Base-by-base conservation (phyloP, 2,113 vertebrate genomes). In the Silurus glanis region DNA sequence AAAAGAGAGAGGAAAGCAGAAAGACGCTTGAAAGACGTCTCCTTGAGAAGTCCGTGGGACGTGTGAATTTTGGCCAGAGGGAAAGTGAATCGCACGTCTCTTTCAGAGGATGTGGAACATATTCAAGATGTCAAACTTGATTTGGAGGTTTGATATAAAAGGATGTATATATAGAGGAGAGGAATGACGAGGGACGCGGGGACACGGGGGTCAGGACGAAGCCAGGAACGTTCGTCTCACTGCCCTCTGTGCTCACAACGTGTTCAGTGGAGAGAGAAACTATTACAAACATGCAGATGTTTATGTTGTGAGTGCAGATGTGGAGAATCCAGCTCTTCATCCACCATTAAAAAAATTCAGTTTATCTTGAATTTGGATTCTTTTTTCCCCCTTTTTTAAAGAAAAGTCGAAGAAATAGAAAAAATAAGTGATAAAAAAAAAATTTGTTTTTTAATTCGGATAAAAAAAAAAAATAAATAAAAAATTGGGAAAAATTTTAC, bases 41-140 rank as follows among this genome's bases (percentile, higher is more conserved):
- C 76, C 53, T 79, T 58, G n/a, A 58, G n/a, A 37, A 19, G 76
- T 79, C 53, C 16, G 5, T 79, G 25, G 76, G 76, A 79, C 53
- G 53, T 79, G n/a, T 79, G n/a, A n/a, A 5, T 19, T 79, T 79
- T 58, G 25, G 53, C 76, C 76, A 58, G 76, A 79, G 76, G 76
- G 76, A 79, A 79, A 79, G 76, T 79, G 28, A 79, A 58, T 58
- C 28, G 19, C 21, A 58, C 0, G n/a, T 58, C 49, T 55, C 51
- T 76, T 53, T 76, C 37, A 25, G 74, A 76, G 49, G 51, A 55
- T 56, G 53, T 28, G 76, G 76, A 9, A 56, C 56, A 79, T 79
- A 37, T 58, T 58, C 53, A 37, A 79, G 53, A 79, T 58, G 76
- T 79, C 76, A 79, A 79, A 58, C 53, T 56, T 58, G 53, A 56